Evolutionary conservation across 2,113 vertebrate species (phyloP).

Genomic region (Tachysurus fulvidraco): DNA sequence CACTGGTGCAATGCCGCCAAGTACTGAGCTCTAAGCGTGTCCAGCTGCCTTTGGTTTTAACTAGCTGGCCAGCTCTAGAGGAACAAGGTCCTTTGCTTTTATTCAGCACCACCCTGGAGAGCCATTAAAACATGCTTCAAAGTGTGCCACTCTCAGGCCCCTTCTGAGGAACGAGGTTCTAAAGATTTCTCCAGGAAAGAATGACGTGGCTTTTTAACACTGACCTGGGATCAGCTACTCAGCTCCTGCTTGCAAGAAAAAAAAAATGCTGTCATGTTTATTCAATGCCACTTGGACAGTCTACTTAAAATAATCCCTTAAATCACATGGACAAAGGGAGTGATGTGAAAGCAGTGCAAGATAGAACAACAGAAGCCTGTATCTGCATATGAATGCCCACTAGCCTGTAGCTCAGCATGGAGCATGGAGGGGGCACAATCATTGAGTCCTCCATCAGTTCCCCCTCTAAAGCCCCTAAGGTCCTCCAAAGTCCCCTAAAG

Average conservation of each 20-base stretch:
- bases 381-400: constrained; percentile 49
- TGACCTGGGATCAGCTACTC: constrained; percentile 44
- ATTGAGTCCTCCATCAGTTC: constrained; percentile 31
- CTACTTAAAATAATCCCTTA: constrained; percentile 44
- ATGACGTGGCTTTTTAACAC: constrained; percentile 41
- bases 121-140: constrained; percentile 55
- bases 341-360: constrained; percentile 44
- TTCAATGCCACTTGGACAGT: constrained; percentile 50
- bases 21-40: constrained; percentile 28
- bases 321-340: constrained; percentile 45
- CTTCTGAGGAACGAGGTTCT: constrained; percentile 25
- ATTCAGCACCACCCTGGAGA: constrained; percentile 48
- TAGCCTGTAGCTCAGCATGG: constrained; percentile 40
- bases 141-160: constrained; percentile 47
- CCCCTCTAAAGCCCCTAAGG: constrained; percentile 33
- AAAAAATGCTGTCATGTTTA: constrained; percentile 49
- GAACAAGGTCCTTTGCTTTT: constrained; percentile 33
- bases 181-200: constrained; percentile 40
- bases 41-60: constrained; percentile 39
- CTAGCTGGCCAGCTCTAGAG: constrained; percentile 29
- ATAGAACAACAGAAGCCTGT: constrained; percentile 19
- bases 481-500: constrained; percentile 41
- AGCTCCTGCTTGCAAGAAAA: constrained; percentile 19
- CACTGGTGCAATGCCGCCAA: constrained; percentile 7
- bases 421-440: constrained; percentile 28